Base-by-base conservation (phyloP, 2,888 invertebrate species). In the Apodemia duryi region DNA sequence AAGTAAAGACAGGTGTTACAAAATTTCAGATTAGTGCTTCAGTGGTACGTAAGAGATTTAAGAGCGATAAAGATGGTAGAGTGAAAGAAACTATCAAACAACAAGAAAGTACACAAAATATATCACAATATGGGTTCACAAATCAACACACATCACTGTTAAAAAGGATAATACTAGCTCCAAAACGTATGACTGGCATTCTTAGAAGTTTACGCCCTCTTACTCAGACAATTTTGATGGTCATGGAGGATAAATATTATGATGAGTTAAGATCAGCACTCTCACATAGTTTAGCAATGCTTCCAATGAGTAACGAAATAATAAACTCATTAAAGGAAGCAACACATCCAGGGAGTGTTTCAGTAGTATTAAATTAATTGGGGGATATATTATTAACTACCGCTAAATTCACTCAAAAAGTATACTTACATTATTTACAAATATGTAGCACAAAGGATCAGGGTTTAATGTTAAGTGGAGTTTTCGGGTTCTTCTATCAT, bases 371-470 rank as follows among this genome's bases (percentile, higher is more conserved):
- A 2, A 74, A 75, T 49, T 75, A 75, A 38, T 57, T 75, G 2
- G 73, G 74, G 0, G 74, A 73, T 62, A 74, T 75, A 10, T 6
- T 75, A 0, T 28, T 75, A 0, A 74, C 74, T 1, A 72, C 74
- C 41, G 68, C 71, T 1, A 0, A 73, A 10, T 67, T 72, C 4
- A 73, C 75, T 11, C 74, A 74, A 28, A 75, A 73, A 32, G 28
- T 66, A 9, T 72, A 72, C 49, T 66, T 72, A 61, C 73, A 21
- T 21, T 21, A 21, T 21, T 21, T 21, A 21, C 21, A 21, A 21
- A 21, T 21, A 21, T 21, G 21, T 21, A 21, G 21, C 21, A 21
- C 21, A 21, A 71, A 9, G 28, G 10, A 43, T 43, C 6, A 43
- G 43, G 43, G 43, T 21, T 21, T 21, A 21, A 21, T 21, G 21